phyloP scores from a whole-genome alignment of 2,797 vertebrate species.

The Bovichtus variegatus region DNA sequence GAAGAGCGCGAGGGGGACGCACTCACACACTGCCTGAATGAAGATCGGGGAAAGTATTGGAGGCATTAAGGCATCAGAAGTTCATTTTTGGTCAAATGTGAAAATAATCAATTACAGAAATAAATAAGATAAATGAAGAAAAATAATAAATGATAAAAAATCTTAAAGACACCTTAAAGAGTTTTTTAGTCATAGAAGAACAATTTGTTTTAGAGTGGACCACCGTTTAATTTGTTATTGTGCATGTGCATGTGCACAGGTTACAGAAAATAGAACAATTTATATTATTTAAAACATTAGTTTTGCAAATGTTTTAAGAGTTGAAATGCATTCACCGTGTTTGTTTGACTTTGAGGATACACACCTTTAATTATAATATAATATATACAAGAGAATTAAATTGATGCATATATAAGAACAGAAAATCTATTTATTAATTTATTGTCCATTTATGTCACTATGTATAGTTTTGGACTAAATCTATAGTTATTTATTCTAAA shows the following conservation, averaged over 20 bases:
- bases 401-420: neutral
- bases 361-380: neutral
- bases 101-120: neutral
- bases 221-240: no score
- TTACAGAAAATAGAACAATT: neutral
- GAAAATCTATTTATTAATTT: neutral
- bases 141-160: no score
- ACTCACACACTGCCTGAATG: conserved; percentile 92
- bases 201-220: no score
- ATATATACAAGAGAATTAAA: no score
- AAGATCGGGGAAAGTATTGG: neutral
- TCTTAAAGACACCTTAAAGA: neutral
- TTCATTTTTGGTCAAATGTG: neutral
- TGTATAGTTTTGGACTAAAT: neutral
- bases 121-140: neutral
- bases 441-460: neutral
- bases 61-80: neutral
- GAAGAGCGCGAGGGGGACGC: conserved; percentile 89
- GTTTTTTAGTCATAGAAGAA: neutral
- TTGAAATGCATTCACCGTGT: neutral
- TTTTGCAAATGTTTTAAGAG: neutral
- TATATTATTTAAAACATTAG: neutral
- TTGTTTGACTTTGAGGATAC: neutral
- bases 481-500: neutral
- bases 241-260: neutral